phyloP scores from a whole-genome alignment of 2,888 invertebrate species.

The Monopis laevigella region DNA sequence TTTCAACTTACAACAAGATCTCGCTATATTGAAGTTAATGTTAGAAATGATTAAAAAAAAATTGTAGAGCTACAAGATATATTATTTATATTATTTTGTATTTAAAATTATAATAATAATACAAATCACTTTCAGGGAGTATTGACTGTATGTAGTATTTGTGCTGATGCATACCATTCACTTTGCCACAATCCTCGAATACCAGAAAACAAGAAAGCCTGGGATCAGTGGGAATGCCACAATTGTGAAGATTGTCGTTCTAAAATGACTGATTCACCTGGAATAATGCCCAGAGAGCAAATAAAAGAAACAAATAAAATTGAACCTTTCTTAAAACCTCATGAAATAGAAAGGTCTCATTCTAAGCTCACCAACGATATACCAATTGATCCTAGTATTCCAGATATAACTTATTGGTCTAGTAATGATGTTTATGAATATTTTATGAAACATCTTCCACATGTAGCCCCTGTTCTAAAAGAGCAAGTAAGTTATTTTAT shows the following conservation, averaged over 20 bases:
- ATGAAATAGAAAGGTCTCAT: constrained; percentile 50
- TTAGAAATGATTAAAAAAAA: not conserved
- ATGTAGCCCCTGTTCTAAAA: constrained; percentile 82
- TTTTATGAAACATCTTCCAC: constrained; percentile 79
- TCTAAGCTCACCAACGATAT: constrained; percentile 47
- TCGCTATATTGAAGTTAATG: too few species aligned
- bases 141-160: constrained; percentile 81
- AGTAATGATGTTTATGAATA: constrained; percentile 84
- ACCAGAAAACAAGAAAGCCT: constrained; percentile 62
- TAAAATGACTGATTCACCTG: constrained; percentile 41
- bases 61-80: not conserved
- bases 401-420: constrained; percentile 85
- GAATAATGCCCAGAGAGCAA: constrained; percentile 28
- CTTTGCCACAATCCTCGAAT: constrained; percentile 80
- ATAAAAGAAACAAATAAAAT: constrained; percentile 24
- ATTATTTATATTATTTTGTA: not conserved
- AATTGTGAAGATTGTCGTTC: constrained; percentile 68
- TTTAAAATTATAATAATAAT: too few species aligned
- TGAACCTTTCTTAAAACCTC: constrained; percentile 55
- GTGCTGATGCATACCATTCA: constrained; percentile 87
- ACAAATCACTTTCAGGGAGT: constrained; percentile 69
- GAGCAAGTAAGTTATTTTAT: constrained; percentile 73
- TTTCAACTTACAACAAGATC: too few species aligned
- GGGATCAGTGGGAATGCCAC: constrained; percentile 76
- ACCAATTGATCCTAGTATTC: constrained; percentile 72